Evolutionary conservation across 1,140 invertebrate species (phyloP).

Genomic region (Drosophila lacertosa): DNA sequence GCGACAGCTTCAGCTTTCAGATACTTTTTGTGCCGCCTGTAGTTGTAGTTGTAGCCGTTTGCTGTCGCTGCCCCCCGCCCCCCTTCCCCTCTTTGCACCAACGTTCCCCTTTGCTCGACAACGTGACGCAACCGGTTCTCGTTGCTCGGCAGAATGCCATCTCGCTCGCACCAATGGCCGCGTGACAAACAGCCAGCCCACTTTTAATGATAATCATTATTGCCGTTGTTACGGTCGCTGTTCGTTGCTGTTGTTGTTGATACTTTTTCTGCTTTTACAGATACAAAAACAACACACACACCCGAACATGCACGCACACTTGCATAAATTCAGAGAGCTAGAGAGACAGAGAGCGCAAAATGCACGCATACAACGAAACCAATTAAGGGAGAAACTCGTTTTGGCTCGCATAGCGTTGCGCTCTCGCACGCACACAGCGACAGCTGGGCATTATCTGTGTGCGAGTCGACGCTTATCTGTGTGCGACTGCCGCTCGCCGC

Average conservation of each 20-base stretch:
- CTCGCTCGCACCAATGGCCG: constrained; percentile 48
- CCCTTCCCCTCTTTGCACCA: background rate
- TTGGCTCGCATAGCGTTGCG: constrained; percentile 38
- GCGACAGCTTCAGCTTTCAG: constrained; percentile 56
- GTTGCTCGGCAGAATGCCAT: constrained; percentile 23
- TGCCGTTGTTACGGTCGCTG: constrained; percentile 77
- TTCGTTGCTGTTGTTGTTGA: constrained; percentile 56
- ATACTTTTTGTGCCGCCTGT: constrained; percentile 50
- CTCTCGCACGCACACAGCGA: constrained; percentile 29
- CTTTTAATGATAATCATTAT: constrained; percentile 83
- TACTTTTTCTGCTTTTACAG: constrained; percentile 61
- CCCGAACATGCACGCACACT: constrained; percentile 23
- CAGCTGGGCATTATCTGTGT: constrained; percentile 32
- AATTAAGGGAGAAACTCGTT: constrained; percentile 69
- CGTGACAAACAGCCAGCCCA: constrained; percentile 71
- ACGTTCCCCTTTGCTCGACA: too few species aligned
- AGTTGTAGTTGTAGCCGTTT: constrained; percentile 27
- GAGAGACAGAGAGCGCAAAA: constrained; percentile 10
- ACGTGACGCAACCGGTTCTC: constrained; percentile 70
- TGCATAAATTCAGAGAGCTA: constrained; percentile 1
- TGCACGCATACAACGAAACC: constrained; percentile 24
- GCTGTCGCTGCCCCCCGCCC: constrained; percentile 1
- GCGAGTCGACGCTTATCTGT: constrained; percentile 24
- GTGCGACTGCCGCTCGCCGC: constrained; percentile 20
- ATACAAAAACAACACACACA: constrained; percentile 21